Conservation (phyloP, 53 echinoderm and acorn worm genomes). For the Temnopleurus reevesii region DNA sequence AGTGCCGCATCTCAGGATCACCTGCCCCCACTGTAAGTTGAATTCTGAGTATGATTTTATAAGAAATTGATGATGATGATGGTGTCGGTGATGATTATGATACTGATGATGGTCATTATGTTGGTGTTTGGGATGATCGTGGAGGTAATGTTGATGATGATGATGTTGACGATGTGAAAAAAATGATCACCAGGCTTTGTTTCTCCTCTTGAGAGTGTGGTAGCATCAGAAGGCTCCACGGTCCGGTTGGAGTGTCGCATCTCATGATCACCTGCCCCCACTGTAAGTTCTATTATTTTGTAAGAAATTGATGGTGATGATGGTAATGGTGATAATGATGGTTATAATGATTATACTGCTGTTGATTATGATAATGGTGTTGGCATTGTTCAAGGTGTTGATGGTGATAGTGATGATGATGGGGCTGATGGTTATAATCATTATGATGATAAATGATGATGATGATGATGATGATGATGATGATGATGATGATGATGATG, state of each 20-base stretch:
- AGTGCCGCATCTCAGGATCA: constrained; percentile 74
- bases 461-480: constrained; percentile 5
- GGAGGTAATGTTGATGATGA: constrained; percentile 3
- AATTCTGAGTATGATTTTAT: not conserved
- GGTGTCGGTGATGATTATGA: not conserved
- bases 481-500: constrained; percentile 45
- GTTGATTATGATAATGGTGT: no score
- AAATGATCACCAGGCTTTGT: no score
- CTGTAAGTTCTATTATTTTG: constrained; percentile 59
- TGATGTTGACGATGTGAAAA: constrained; percentile 28
- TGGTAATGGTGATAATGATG: no score
- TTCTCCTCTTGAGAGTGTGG: constrained; percentile 74
- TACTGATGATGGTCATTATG: not conserved
- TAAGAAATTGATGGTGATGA: no score
- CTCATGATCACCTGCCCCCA: constrained; percentile 71
- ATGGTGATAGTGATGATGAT: not conserved
- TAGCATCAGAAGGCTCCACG: constrained; percentile 70
- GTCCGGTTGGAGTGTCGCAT: constrained; percentile 75
- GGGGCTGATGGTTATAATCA: not conserved
- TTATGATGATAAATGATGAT: not conserved
- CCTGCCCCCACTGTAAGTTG: constrained; percentile 85
- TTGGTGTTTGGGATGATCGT: not conserved
- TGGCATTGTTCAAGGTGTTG: no score
- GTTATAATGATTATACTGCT: no score
- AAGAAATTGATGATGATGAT: not conserved